Base-by-base conservation (phyloP, 2,888 invertebrate species). In the Malthinus flaveolus region DNA sequence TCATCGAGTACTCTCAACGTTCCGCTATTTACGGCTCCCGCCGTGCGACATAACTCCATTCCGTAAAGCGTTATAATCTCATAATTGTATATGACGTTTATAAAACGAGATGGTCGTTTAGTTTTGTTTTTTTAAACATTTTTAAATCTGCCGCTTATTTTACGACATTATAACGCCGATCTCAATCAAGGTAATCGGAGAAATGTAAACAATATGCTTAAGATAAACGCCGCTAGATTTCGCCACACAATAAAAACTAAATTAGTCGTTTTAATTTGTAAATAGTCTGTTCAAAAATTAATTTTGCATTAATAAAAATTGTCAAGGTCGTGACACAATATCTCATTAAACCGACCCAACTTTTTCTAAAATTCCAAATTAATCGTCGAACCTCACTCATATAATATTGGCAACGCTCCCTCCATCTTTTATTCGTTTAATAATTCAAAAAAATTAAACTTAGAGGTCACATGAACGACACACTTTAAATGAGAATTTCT, bases 141-240 rank as follows among this genome's bases (percentile, higher is more conserved):
- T 32, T 37, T 49, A 37, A 47, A 47, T 33, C 12, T 12, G 32
- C n/a, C 47, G 33, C 33, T 47, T 33, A 32, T 33, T 47, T 13
- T 32, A 13, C 13, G n/a, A 34, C 35, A 49, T 36, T 23, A 13
- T 33, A 35, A 12, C 13, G 32, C 45, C 45, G 56, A 49, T 50
- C 35, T 44, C 46, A 42, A 37, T 57, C 51, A 34, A 39, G 42
- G 42, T 51, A 51, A 48, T 36, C 46, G 48, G 50, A 34, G 47
- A 54, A 51, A 59, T 56, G 56, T 56, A 56, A 56, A 59, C 51
- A 56, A 51, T 23, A 23, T 51, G 64, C 68, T 66, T 66, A 54
- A 78, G 79, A 73, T 78, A 79, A 61, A 76, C 71, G 63, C 80
- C 81, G 70, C 80, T 77, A 67, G 82, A 80, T 67, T 80, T 79